Evolutionary conservation across 1,140 invertebrate species (phyloP), one percentile per base, ranked within the genome.

Genomic region (Aphelenchoides avenae): DNA sequence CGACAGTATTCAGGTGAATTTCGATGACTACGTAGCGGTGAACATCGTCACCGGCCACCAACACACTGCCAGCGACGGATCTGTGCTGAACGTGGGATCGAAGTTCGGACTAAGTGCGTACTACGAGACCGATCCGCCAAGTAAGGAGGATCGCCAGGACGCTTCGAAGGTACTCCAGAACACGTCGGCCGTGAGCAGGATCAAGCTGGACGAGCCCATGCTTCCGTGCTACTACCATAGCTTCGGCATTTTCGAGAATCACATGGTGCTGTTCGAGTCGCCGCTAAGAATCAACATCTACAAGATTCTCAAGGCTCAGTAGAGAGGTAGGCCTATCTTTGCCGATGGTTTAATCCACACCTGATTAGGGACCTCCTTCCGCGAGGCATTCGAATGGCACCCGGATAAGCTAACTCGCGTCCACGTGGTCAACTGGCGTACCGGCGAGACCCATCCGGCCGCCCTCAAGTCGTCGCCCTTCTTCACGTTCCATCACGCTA

Each of bases 401-500:
- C 18, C 41, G 7, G 13, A 7, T 7, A 22, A 27, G 9, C 13
- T 40, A n/a, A 48, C 11, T 48, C 9, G 9, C 11, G 18, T 48
- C 26, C 46, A 48, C 26, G 26, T 48, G n/a, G n/a, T n/a, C n/a
- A n/a, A n/a, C n/a, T n/a, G n/a, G n/a, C n/a, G n/a, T n/a, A n/a
- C n/a, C n/a, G n/a, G n/a, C n/a, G n/a, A n/a, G n/a, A n/a, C n/a
- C n/a, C n/a, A n/a, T n/a, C n/a, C n/a, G n/a, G n/a, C 6, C 13
- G 20, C 11, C 6, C 46, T 40, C 46, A 48, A 27, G 20, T 39
- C 26, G 6, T 6, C 7, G 20, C 11, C 46, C 7, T 48, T 48
- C 22, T 48, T 48, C 18, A 36, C 26, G n/a, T 48, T 48, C 20
- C 46, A 48, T 34, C 46, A 48, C 46, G 46, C 46, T 9, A 48